Evolutionary conservation across 1,140 invertebrate genomes (phyloP).

Genomic region (Nautilus pompilius): DNA sequence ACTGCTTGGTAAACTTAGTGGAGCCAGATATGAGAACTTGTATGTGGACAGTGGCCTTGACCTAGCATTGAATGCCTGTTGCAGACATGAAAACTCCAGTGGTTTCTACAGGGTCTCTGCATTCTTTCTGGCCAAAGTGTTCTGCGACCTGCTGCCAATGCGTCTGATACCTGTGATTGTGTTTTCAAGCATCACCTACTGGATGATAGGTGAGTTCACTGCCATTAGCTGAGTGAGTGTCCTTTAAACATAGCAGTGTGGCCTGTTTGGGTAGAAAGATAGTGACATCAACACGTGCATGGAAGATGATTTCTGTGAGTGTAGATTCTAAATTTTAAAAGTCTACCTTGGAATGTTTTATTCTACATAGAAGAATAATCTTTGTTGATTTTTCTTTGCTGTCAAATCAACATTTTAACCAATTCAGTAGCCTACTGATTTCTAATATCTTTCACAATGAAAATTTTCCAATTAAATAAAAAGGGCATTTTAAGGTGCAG

Average conservation of each 20-base stretch:
- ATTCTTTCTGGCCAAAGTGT: constrained; percentile 51
- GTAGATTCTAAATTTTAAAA: background rate
- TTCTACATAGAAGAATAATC: background rate
- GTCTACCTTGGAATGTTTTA: background rate
- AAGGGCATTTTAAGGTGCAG: background rate
- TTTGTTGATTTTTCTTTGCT: background rate
- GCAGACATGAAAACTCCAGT: constrained; percentile 54
- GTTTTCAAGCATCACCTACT: constrained; percentile 48
- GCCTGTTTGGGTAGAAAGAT: no score
- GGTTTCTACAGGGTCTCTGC: constrained; percentile 54
- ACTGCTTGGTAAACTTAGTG: no score
- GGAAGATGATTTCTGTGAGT: background rate
- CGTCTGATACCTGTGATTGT: constrained; percentile 40
- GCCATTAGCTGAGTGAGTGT: no score
- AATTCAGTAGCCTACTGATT: background rate
- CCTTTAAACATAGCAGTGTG: no score
- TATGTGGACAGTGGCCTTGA: no score
- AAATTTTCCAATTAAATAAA: background rate
- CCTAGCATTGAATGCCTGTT: no score
- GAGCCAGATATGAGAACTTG: no score
- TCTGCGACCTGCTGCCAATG: constrained; percentile 53
- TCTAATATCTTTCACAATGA: background rate
- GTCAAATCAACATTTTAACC: background rate
- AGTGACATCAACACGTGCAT: no score
- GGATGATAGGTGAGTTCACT: constrained; percentile 54